These are phyloP conservation scores for Bimastos eiseni DNA, from an alignment of 2,888 invertebrate genomes.

Conservation along the genomic window DNA sequence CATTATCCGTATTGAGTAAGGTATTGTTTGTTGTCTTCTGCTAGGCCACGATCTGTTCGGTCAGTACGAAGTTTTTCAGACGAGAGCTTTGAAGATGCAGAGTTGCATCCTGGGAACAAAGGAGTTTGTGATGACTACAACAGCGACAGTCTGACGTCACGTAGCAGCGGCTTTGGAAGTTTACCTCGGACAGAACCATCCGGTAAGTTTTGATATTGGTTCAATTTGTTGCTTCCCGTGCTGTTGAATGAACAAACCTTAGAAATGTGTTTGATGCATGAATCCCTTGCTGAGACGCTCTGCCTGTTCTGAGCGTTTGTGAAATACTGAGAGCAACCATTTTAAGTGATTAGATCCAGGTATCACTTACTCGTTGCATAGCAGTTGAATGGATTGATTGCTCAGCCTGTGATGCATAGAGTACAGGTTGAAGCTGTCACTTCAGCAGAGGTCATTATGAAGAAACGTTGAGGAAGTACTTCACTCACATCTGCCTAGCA, in stretches of 20 bases:
- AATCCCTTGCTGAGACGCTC: too few species aligned
- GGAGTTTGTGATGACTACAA: slow-evolving; percentile 35
- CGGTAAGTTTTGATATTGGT: slow-evolving; percentile 29
- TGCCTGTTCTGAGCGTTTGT: too few species aligned
- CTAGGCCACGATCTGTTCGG: neutral
- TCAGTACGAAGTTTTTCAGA: neutral
- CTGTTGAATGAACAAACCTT: neutral
- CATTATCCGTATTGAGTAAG: neutral
- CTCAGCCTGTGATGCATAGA: too few species aligned
- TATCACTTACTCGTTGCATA: too few species aligned
- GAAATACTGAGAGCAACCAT: too few species aligned
- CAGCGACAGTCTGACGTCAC: slow-evolving; percentile 58
- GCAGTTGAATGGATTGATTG: too few species aligned
- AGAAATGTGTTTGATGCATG: too few species aligned
- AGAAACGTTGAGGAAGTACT: too few species aligned
- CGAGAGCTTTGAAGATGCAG: slow-evolving; percentile 29
- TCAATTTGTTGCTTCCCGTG: neutral
- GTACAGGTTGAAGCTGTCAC: too few species aligned
- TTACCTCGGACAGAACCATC: slow-evolving; percentile 67
- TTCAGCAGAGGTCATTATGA: too few species aligned
- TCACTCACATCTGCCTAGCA: too few species aligned
- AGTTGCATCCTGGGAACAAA: slow-evolving; percentile 43
- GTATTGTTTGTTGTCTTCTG: neutral
- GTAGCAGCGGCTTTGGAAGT: slow-evolving; percentile 84
- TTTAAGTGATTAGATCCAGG: too few species aligned